phyloP scores from a whole-genome alignment of 2,797 vertebrate species.

The Psittacula echo region DNA sequence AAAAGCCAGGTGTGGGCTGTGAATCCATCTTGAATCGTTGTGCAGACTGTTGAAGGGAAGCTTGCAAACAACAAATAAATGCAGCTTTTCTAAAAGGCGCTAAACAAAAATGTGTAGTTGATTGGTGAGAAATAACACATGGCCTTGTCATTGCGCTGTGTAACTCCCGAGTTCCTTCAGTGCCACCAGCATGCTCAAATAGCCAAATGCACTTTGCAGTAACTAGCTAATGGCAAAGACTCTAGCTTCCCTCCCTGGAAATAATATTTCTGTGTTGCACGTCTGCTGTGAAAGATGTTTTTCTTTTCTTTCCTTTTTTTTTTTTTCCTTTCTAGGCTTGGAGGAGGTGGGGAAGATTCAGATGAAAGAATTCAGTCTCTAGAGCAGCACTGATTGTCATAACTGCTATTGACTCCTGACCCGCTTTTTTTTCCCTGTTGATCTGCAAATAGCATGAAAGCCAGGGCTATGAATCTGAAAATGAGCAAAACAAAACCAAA shows the following conservation, averaged over 20 bases:
- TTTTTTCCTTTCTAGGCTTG: rapidly evolving
- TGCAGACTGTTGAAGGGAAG: background rate
- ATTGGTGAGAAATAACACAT: background rate
- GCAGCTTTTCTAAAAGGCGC: background rate
- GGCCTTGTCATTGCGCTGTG: background rate
- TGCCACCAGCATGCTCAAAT: background rate
- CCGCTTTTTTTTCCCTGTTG: background rate
- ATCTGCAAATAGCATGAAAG: conserved; percentile 33
- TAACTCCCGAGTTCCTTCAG: background rate
- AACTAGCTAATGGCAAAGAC: background rate
- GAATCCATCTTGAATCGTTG: conserved; percentile 1
- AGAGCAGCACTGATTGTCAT: conserved; percentile 1
- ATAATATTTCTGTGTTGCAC: rapidly evolving
- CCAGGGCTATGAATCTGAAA: background rate
- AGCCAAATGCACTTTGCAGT: background rate
- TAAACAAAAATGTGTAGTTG: background rate
- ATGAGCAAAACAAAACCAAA: background rate
- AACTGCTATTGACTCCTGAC: conserved; percentile 26
- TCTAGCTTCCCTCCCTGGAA: background rate
- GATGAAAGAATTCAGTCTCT: background rate
- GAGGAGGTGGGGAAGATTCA: background rate
- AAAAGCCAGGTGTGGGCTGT: conserved; percentile 17
- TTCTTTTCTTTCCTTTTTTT: background rate
- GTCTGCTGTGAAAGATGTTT: background rate
- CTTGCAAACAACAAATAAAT: conserved; percentile 18